These are phyloP conservation scores for Nineta flava DNA, from an alignment of 2,888 invertebrate genomes.

Conservation along the genomic window DNA sequence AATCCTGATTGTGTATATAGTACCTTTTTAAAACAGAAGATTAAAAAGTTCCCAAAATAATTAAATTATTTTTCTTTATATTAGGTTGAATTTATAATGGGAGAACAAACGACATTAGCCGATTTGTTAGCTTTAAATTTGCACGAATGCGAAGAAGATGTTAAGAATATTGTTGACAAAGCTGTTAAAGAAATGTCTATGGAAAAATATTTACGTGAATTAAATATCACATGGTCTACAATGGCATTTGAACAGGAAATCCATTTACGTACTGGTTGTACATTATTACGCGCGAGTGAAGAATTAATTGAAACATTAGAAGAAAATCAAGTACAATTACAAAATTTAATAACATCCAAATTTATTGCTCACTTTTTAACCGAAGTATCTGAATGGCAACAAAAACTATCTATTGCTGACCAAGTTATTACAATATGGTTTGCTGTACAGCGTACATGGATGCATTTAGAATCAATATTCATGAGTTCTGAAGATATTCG, in stretches of 20 bases:
- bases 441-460: slow-evolving; percentile 95
- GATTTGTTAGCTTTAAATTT: slow-evolving; percentile 82
- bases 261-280: slow-evolving; percentile 75
- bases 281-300: slow-evolving; percentile 77
- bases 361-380: slow-evolving; percentile 90
- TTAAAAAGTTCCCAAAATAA: neutral
- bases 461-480: slow-evolving; percentile 92
- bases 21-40: too few relatives aligned
- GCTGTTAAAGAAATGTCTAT: slow-evolving; percentile 98
- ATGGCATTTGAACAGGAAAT: slow-evolving; percentile 88
- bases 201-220: slow-evolving; percentile 85
- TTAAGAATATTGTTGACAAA: slow-evolving; percentile 93
- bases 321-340: slow-evolving; percentile 93
- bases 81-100: slow-evolving; percentile 88
- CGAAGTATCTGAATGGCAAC: slow-evolving; percentile 91
- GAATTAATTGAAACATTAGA: slow-evolving; percentile 93
- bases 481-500: slow-evolving; percentile 96
- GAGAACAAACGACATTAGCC: slow-evolving; percentile 77
- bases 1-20: too few relatives aligned
- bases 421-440: slow-evolving; percentile 87
- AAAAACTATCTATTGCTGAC: slow-evolving; percentile 80
- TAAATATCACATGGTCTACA: slow-evolving; percentile 80
- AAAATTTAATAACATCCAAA: slow-evolving; percentile 92
- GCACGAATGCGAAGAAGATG: slow-evolving; percentile 95
- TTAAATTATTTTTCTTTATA: neutral